phyloP scores from a whole-genome alignment of 2,797 vertebrate genomes.

The Macroramphosus scolopax region DNA sequence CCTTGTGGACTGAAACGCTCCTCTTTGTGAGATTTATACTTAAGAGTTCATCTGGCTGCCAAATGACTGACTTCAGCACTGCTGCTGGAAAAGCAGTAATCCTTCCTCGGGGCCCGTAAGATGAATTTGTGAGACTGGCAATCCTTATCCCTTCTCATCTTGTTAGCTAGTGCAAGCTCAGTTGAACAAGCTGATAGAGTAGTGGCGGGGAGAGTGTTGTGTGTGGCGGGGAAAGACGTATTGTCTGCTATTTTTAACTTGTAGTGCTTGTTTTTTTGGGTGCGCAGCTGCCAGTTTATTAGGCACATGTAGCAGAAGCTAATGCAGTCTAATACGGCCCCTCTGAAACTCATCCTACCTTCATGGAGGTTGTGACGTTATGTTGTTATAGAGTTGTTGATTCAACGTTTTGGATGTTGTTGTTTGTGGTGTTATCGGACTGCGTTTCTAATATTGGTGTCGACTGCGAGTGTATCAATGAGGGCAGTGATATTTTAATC shows the following conservation, averaged over 20 bases:
- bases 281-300: background rate
- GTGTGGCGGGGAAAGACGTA: background rate
- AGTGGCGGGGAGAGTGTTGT: slow-evolving; percentile 5
- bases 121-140: slow-evolving; percentile 37
- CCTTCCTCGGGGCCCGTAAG: slow-evolving; percentile 13
- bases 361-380: too few species aligned
- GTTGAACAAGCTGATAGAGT: slow-evolving; percentile 21
- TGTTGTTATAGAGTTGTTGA: too few species aligned
- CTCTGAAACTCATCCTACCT: background rate
- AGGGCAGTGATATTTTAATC: too few species aligned
- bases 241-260: background rate
- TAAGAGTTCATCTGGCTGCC: slow-evolving; percentile 2
- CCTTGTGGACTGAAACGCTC: too few species aligned
- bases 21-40: slow-evolving; percentile 1
- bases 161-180: slow-evolving; percentile 50
- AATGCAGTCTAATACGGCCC: background rate
- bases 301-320: background rate
- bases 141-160: slow-evolving; percentile 67
- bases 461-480: too few species aligned
- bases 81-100: slow-evolving; percentile 21
- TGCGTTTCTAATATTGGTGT: too few species aligned
- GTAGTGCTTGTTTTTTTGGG: background rate
- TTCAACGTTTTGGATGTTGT: too few species aligned
- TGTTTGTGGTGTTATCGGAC: too few species aligned
- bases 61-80: too few species aligned